phyloP scores from a whole-genome alignment of 2,888 invertebrate genomes.

The Plemyria rubiginata region DNA sequence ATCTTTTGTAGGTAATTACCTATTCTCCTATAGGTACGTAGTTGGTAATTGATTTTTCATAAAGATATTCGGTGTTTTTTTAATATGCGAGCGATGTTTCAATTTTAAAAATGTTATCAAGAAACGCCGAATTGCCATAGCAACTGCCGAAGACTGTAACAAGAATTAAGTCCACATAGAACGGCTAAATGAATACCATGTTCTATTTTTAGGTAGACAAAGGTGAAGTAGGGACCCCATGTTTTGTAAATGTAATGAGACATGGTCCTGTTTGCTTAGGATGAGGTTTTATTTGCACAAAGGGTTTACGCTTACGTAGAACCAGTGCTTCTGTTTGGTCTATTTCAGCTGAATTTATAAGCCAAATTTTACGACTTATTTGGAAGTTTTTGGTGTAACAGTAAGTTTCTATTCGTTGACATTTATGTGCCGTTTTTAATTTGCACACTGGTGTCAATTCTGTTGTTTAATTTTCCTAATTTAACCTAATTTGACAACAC shows the following conservation, averaged over 20 bases:
- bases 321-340: conserved; percentile 17
- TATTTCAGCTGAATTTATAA: conserved; percentile 6
- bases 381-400: not conserved
- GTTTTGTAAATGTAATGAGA: conserved; percentile 42
- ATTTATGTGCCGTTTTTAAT: too few relatives aligned
- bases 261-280: conserved; percentile 43
- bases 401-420: too few relatives aligned
- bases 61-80: too few relatives aligned
- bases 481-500: too few relatives aligned
- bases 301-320: conserved; percentile 14
- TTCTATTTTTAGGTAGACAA: conserved; percentile 51
- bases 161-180: conserved; percentile 45
- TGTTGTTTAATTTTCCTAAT: too few relatives aligned
- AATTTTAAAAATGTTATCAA: not conserved
- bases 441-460: too few relatives aligned
- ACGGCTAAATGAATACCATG: conserved; percentile 47
- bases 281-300: conserved; percentile 31
- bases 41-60: too few relatives aligned
- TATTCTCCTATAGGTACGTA: too few relatives aligned
- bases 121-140: not conserved
- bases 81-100: too few relatives aligned
- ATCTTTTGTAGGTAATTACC: too few relatives aligned
- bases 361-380: conserved; percentile 1
- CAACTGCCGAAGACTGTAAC: not conserved
- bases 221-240: conserved; percentile 49